These are phyloP conservation scores for Aurelia aurita DNA, from an alignment of 30 jellyfish, hydroid and myxozoan genomes.

Conservation along the genomic window DNA sequence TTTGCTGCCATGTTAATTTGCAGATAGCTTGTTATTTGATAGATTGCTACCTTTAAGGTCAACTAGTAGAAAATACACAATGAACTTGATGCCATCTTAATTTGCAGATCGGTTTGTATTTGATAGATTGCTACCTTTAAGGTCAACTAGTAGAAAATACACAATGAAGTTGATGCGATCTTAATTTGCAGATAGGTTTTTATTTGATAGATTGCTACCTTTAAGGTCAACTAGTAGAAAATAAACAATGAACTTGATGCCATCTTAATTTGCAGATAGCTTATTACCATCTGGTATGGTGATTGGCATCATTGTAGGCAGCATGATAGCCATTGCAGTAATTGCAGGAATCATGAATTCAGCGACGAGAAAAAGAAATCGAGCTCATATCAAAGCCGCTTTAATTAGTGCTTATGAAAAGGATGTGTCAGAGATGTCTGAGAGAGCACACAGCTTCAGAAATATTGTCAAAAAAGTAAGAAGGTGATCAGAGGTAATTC, in stretches of 20 bases:
- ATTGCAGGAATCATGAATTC: slow-evolving; percentile 73
- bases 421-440: slow-evolving; percentile 25
- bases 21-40: too few species aligned
- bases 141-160: too few species aligned
- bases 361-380: slow-evolving; percentile 51
- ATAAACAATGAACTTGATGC: background rate
- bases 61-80: too few species aligned
- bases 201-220: too few species aligned
- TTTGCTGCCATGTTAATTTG: too few species aligned
- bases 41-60: too few species aligned
- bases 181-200: too few species aligned
- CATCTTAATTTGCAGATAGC: slow-evolving; percentile 49
- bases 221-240: too few species aligned
- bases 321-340: slow-evolving; percentile 72
- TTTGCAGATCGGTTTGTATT: too few species aligned
- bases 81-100: too few species aligned
- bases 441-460: background rate
- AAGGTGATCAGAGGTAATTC: background rate
- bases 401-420: slow-evolving; percentile 70
- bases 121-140: too few species aligned
- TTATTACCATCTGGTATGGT: slow-evolving; percentile 63
- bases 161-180: too few species aligned
- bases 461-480: background rate
- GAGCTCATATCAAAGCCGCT: slow-evolving; percentile 71
- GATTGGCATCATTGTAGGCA: slow-evolving; percentile 77